Evolutionary conservation across 2,888 invertebrate genomes (phyloP), one percentile per base, ranked within the genome.

Genomic region (Sminthurides aquaticus): DNA sequence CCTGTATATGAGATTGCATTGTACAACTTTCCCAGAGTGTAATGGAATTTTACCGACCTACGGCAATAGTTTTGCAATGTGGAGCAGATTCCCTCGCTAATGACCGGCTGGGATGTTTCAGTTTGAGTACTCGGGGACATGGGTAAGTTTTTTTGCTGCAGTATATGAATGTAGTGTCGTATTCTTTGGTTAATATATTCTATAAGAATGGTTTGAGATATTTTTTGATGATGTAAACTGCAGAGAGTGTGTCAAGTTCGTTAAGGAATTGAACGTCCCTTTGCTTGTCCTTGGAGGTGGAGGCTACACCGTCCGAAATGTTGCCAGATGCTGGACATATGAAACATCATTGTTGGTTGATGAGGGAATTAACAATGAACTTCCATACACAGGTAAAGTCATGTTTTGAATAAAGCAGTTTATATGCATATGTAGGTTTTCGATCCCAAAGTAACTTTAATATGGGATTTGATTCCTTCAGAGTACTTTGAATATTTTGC

Each of bases 301-400:
- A 5, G 86, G 87, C 83, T 85, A 85, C 76, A 85, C 84, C 0
- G 67, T 70, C 26, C 83, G 95, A 28, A 99, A 99, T 79, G 98
- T 99, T 0, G 98, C 99, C 0, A 84, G 99, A 2, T 98, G 97
- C 78, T 99, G 99, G 99, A 96, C 98, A 0, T 96, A 96, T 76
- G 99, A 99, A 80, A 99, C 99, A 0, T 92, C 97, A 0, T 80
- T 99, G 0, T 80, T 98, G 1, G 86, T 97, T 0, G 96, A 96
- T 76, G 93, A 96, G 76, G 87, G 86, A 67, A 93, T 99, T 65
- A 90, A 89, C 58, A 93, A 96, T 78, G 97, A 98, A 77, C 82
- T 99, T 49, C 99, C 99, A 0, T 90, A 91, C 78, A 94, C 91
- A 76, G 80, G 80, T 80, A 67, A 52, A 18, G n/a, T n/a, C n/a